Evolutionary conservation across 2,113 vertebrate genomes (phyloP), one percentile per base, ranked within the genome.

Genomic region (Ciconia stormi): DNA sequence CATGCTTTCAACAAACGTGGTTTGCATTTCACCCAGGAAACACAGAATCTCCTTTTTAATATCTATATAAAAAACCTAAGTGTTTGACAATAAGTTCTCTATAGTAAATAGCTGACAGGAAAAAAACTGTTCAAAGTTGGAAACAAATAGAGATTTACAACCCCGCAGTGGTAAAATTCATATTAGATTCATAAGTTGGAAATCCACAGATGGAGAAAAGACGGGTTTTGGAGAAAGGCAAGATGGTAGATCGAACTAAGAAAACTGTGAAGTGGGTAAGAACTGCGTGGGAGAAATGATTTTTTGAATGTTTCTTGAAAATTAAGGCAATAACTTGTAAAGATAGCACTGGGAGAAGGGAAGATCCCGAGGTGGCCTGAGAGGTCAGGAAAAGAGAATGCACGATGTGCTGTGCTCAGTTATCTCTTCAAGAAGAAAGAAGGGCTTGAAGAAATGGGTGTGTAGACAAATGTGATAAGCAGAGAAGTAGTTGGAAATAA

Each of bases 11-110:
- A 91, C 93, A 74, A 59, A 56, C 2, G 11, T 61, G 23, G 32
- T 72, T 94, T 97, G 82, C 94, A 84, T 97, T 95, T 97, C 95
- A 90, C 89, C 21, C 80, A 49, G 92, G 79, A 90, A 97, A 88
- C 92, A 46, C 84, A 71, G 59, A 85, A 94, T 74, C 69, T 93
- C 79, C 61, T 89, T 89, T 86, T 97, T 89, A 95, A 82, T 78
- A 34, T 93, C 96, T 96, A 79, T 85, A 94, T 92, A 42, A 13
- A 93, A 76, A 82, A 50, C 7, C 49, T 96, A 90, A 67, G n/a
- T 93, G 86, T 96, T 95, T 80, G 81, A 83, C 61, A 74, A 40
- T 63, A 44, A 95, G 40, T 71, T 88, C 82, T 95, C 53, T 77
- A 14, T 76, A 88, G 34, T 81, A 84, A 94, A 52, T 62, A 95